Conservation (phyloP, 64 coral and sea anemone genomes). For the Actinia equina region DNA sequence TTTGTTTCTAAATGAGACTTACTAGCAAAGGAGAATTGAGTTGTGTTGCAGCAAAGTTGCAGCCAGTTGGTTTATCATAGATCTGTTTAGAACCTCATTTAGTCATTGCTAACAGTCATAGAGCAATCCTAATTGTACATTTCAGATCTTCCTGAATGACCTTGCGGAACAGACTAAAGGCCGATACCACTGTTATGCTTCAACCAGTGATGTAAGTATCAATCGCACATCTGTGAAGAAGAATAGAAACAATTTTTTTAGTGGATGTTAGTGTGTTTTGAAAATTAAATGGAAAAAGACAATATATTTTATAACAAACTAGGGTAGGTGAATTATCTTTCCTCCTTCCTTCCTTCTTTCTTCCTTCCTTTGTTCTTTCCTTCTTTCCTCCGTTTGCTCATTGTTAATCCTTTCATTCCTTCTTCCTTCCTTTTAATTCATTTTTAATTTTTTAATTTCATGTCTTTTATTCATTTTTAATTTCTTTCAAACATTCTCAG, state of each 20-base stretch:
- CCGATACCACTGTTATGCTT: slow-evolving; percentile 92
- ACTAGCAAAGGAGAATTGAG: too few species aligned
- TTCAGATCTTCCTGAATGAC: slow-evolving; percentile 87
- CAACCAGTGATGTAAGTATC: slow-evolving; percentile 83
- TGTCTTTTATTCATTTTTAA: too few species aligned
- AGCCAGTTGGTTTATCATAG: too few species aligned
- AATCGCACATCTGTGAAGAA: too few species aligned
- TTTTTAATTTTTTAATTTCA: too few species aligned
- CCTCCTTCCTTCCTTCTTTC: background rate
- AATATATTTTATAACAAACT: background rate
- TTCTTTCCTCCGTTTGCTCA: too few species aligned
- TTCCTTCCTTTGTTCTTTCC: background rate
- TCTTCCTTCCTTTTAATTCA: too few species aligned
- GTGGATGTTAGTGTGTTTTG: background rate
- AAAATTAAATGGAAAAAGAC: background rate
- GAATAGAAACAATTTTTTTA: background rate
- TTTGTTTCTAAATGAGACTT: too few species aligned
- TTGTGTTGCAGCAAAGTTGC: too few species aligned
- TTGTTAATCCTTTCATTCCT: too few species aligned
- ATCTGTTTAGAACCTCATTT: background rate
- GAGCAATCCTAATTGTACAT: background rate
- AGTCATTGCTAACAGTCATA: background rate
- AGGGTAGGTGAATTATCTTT: background rate
- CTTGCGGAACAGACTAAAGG: slow-evolving; percentile 81
- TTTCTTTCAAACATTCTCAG: background rate